Evolutionary conservation across 1,140 invertebrate genomes (phyloP), one percentile per base, ranked within the genome.

Genomic region (Drosophila varians): DNA sequence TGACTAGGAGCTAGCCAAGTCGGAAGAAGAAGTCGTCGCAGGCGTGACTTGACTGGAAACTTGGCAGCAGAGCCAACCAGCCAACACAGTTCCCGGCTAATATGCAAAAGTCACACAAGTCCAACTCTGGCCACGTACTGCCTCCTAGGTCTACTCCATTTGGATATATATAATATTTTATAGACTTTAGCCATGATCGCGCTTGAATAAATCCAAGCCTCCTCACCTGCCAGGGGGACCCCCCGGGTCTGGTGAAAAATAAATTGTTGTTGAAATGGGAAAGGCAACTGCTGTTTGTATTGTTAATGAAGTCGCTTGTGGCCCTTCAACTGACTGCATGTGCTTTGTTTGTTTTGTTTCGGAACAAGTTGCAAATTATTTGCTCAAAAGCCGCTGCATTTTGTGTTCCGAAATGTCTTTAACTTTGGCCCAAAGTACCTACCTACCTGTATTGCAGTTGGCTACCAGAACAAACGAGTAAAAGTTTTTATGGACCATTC

Each of bases 21-120:
- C 12, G 36, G 23, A 14, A 40, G 54, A 58, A 48, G 40, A 70
- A 58, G 68, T 70, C 16, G 14, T 19, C 28, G 47, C 16, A 23
- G 40, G 68, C 65, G 65, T 71, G 68, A 71, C 68, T 38, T 43
- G 65, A 71, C 68, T 70, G 14, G 19, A 12, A 66, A 66, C 58
- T 64, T 51, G 36, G 14, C 28, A 8, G 21, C 8, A 43, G 11
- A 43, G 40, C 43, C 31, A 49, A 62, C 23, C 34, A 65, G 31
- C 45, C 28, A 31, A 31, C 28, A 2, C 42, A 34, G 34, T 49
- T 64, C 55, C 38, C 9, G 62, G 46, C 38, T 70, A 58, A 51
- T 58, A 71, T 71, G 65, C 68, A 70, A 71, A 71, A 71, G 65
- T 58, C 46, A 36, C 40, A 36, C 14, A 49, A 38, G 28, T 45